Base-by-base conservation (phyloP, 2,113 vertebrate genomes). In the Hypocryptadius cinnamomeus region DNA sequence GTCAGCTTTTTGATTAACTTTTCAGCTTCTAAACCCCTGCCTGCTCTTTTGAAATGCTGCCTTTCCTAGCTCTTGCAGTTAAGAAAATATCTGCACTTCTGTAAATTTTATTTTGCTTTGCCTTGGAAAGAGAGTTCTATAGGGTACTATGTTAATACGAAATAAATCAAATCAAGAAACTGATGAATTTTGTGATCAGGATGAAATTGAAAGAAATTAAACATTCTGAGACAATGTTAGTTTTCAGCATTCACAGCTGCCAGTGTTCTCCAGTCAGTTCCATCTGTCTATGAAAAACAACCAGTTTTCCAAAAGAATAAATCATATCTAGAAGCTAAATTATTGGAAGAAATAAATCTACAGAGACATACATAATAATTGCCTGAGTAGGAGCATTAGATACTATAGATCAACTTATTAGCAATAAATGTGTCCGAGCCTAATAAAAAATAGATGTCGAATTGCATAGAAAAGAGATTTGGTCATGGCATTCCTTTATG, bases 141-240 rank as follows among this genome's bases (percentile, higher is more conserved):
- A 59, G 11, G 33, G 42, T 82, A n/a, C 40, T 90, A 85, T 93
- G 42, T 87, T 84, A 91, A 76, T 53, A 70, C 76, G 54, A 95
- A 96, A 85, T 80, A 91, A 92, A 87, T 79, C 8, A 95, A 66
- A 44, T 72, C 22, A 93, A 61, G 31, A 91, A 77, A 66, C 24
- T 60, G 31, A 74, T 71, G 1, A 81, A 92, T 93, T 94, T 35
- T 86, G 19, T 86, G 33, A 92, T 64, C n/a, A 94, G 69, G 90
- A 83, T 85, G 73, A 83, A 83, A 50, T 63, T 51, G 66, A 80
- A 87, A 63, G 30, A 69, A 91, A 91, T 78, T 71, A 90, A 72
- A 28, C 12, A 84, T 88, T 91, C 57, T 79, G 22, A 87, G 84
- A 85, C 69, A 91, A 61, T 50, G 31, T 91, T 87, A 90, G 28